A percentile compares a stretch with the other conserved stretches of the same genome.
Conservation (phyloP, 2,888 invertebrate species). For the Lymantria monacha region DNA sequence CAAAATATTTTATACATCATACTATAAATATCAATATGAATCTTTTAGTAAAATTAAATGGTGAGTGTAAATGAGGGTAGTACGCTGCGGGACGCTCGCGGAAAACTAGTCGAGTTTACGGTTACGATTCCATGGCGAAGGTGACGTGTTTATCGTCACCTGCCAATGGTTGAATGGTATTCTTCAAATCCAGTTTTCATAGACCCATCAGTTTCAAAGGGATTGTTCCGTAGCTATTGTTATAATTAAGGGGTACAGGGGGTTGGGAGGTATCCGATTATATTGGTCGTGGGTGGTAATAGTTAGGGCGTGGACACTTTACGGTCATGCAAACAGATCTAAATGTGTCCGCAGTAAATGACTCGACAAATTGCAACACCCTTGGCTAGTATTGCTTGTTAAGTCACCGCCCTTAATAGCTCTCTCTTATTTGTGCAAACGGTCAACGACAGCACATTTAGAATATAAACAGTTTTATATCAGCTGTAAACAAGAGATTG, state of each 20-base stretch:
- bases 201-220: constrained; percentile 32
- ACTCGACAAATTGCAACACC: constrained; percentile 70
- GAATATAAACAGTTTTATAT: constrained; percentile 34
- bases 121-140: constrained; percentile 60
- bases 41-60: constrained; percentile 16
- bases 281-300: constrained; percentile 52
- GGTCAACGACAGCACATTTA: constrained; percentile 43
- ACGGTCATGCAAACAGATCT: constrained; percentile 72
- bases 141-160: constrained; percentile 68
- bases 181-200: constrained; percentile 41
- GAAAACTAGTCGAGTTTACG: constrained; percentile 63
- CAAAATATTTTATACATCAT: constrained; percentile 29
- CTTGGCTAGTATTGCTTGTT: constrained; percentile 58
- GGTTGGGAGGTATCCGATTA: constrained; percentile 38
- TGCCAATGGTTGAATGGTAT: constrained; percentile 55
- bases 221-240: constrained; percentile 16
- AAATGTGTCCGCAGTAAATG: constrained; percentile 66
- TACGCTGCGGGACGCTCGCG: constrained; percentile 44
- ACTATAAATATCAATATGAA: constrained; percentile 30
- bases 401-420: constrained; percentile 59
- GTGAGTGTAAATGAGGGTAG: constrained; percentile 43
- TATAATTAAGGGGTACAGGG: constrained; percentile 16
- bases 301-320: constrained; percentile 69
- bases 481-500: constrained; percentile 19
- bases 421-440: constrained; percentile 36